These are phyloP conservation scores for Xanthia icteritia DNA, from an alignment of 2,888 invertebrate genomes.

Conservation along the genomic window DNA sequence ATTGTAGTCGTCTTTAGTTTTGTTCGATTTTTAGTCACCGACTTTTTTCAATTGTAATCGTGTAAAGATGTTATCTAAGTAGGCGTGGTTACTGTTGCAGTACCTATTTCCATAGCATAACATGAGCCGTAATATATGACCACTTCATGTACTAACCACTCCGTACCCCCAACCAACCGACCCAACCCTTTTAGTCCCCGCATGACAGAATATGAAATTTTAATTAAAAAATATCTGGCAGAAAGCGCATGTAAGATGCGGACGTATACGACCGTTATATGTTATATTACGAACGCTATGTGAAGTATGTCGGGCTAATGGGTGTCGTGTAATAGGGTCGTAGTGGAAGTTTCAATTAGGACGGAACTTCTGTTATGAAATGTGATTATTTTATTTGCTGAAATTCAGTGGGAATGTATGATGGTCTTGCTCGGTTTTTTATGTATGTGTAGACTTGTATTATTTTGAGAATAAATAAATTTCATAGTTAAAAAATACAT, in stretches of 20 bases:
- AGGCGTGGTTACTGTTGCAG: neutral
- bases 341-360: slow-evolving; percentile 42
- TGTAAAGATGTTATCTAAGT: neutral
- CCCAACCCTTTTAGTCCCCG: slow-evolving; percentile 65
- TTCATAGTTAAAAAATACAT: neutral
- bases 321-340: slow-evolving; percentile 46
- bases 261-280: slow-evolving; percentile 35
- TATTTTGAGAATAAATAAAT: neutral
- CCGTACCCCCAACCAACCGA: slow-evolving; percentile 13
- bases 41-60: no score
- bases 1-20: neutral
- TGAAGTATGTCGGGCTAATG: slow-evolving; percentile 54
- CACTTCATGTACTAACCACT: slow-evolving; percentile 26
- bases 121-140: neutral
- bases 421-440: neutral
- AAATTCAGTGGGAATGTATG: neutral
- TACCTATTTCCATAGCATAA: neutral
- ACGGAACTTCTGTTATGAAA: slow-evolving; percentile 36
- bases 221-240: slow-evolving; percentile 67
- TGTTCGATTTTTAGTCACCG: no score
- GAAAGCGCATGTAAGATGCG: slow-evolving; percentile 61
- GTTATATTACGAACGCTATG: slow-evolving; percentile 40
- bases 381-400: slow-evolving; percentile 12
- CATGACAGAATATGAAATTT: slow-evolving; percentile 68
- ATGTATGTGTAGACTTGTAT: neutral